A percentile compares a stretch with the other conserved stretches of the same genome.
Conservation (phyloP, 2,113 vertebrate genomes). For the Physeter macrocephalus region DNA sequence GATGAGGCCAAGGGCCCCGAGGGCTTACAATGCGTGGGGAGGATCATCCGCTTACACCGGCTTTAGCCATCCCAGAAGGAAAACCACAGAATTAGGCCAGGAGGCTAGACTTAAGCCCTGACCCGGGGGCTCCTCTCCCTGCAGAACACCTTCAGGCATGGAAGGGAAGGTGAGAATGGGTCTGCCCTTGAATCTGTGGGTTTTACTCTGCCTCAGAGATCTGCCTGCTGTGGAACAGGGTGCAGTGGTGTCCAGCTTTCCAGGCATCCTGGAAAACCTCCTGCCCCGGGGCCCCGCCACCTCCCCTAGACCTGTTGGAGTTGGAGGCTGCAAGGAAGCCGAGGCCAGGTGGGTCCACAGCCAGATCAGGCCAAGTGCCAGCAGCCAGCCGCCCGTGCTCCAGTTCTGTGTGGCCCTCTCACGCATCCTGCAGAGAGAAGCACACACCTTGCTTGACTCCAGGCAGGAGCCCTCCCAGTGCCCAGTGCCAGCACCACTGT, state of each 20-base stretch:
- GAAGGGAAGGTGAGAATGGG: neutral
- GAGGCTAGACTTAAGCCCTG: constrained; percentile 46
- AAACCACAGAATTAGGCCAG: constrained; percentile 69
- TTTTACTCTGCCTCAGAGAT: neutral
- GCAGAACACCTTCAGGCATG: neutral
- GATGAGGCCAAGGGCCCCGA: constrained; percentile 12
- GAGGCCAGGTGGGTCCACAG: constrained; percentile 83
- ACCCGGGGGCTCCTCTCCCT: neutral
- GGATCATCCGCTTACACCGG: constrained; percentile 67
- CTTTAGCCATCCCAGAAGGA: constrained; percentile 61
- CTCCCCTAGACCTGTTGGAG: constrained; percentile 83
- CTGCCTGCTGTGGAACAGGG: neutral
- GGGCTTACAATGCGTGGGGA: constrained; percentile 22
- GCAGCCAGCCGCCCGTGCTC: constrained; percentile 81
- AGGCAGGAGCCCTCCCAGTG: neutral
- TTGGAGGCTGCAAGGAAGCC: constrained; percentile 82
- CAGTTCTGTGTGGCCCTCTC: constrained; percentile 77
- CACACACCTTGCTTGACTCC: neutral
- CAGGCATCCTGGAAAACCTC: neutral
- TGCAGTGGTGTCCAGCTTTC: neutral
- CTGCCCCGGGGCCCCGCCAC: neutral
- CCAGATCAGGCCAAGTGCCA: constrained; percentile 84
- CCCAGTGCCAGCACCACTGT: neutral
- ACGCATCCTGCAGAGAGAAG: constrained; percentile 81
- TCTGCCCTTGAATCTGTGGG: neutral